Evolutionary conservation across 1,140 invertebrate species (phyloP).

Genomic region (Rhizoglyphus robini): DNA sequence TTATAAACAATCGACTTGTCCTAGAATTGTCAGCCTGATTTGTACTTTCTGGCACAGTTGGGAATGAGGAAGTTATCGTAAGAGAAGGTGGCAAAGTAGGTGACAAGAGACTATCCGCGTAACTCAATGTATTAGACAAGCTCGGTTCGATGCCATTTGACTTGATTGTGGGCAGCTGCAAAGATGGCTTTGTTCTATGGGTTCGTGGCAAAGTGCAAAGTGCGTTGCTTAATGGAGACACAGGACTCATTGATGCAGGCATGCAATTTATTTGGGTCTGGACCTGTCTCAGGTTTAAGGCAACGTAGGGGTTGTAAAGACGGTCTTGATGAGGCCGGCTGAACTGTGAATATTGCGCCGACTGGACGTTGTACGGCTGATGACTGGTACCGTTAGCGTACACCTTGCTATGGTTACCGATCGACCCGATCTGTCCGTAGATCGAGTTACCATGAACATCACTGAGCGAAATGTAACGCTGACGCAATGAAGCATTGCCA

Average conservation of each 20-base stretch:
- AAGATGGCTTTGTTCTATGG: constrained; percentile 36
- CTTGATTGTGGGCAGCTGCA: neutral
- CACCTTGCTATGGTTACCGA: neutral
- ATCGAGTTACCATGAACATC: constrained; percentile 10
- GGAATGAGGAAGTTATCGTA: neutral
- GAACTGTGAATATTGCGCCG: neutral
- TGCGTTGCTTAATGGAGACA: constrained; percentile 21
- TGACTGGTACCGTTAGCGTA: neutral
- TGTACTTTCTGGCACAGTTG: neutral
- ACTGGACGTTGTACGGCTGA: neutral
- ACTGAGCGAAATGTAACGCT: constrained; percentile 2
- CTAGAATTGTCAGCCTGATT: neutral
- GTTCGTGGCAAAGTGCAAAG: constrained; percentile 38
- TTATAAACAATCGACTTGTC: neutral
- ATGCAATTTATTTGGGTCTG: too few relatives aligned
- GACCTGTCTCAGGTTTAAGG: neutral
- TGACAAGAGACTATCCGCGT: constrained; percentile 7
- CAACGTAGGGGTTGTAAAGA: constrained; percentile 10
- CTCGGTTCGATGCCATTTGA: neutral
- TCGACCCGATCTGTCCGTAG: neutral
- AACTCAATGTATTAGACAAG: neutral
- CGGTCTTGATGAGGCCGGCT: constrained; percentile 6
- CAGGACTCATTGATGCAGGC: neutral
- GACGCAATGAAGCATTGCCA: constrained; percentile 3
- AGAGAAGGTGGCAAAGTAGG: neutral